Conservation (phyloP, 2,797 vertebrate genomes). For the Danio tinwini region DNA sequence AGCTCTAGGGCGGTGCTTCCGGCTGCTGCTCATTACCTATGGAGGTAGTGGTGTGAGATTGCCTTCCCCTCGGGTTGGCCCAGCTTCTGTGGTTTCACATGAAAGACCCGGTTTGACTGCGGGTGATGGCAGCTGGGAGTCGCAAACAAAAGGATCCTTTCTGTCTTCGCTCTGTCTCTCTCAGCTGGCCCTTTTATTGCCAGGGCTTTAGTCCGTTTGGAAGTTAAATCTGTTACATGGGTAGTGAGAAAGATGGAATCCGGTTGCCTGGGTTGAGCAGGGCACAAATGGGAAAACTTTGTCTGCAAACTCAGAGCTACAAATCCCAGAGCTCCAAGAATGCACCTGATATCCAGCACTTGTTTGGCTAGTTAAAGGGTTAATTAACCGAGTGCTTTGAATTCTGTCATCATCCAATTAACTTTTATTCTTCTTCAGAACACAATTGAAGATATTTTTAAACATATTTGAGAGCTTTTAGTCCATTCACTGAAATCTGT, state of each 20-base stretch:
- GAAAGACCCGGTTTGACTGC: constrained; percentile 71
- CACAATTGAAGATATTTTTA: too few relatives aligned
- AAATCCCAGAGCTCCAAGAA: constrained; percentile 24
- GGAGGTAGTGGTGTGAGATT: constrained; percentile 44
- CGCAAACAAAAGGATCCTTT: constrained; percentile 70
- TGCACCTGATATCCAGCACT: constrained; percentile 44
- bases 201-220: constrained; percentile 60
- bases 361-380: not conserved
- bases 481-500: too few relatives aligned
- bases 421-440: too few relatives aligned
- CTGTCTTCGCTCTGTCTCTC: constrained; percentile 56
- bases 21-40: constrained; percentile 54
- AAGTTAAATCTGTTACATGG: constrained; percentile 72
- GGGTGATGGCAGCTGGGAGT: constrained; percentile 65
- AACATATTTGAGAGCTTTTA: too few relatives aligned
- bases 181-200: constrained; percentile 64
- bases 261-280: constrained; percentile 70
- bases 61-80: constrained; percentile 57
- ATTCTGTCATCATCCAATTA: too few relatives aligned
- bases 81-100: constrained; percentile 67
- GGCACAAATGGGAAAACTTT: constrained; percentile 67
- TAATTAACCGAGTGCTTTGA: too few relatives aligned
- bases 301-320: constrained; percentile 3
- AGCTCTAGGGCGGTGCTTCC: constrained; percentile 52
- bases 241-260: constrained; percentile 70